Percentiles rank a stretch among this genome's conserved stretches.
Evolutionary conservation across 2,113 vertebrate species (phyloP).

Genomic region (Pseudopipra pipra): DNA sequence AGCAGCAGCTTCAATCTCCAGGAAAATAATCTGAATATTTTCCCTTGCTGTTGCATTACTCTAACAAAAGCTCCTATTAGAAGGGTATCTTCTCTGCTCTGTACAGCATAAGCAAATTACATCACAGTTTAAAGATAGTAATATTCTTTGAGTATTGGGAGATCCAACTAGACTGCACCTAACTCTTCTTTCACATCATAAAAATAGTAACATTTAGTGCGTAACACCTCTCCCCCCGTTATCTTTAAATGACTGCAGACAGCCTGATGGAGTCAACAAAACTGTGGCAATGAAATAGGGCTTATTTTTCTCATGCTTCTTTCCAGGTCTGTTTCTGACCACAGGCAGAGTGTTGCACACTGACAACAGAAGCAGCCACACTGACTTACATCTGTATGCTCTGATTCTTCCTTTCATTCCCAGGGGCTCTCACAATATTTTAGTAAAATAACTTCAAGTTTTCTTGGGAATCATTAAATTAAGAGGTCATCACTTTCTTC

Average conservation of each 20-base stretch:
- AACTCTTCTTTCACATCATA: background rate
- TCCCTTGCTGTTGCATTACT: background rate
- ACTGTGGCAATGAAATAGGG: background rate
- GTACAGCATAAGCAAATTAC: background rate
- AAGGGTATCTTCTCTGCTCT: constrained; percentile 1
- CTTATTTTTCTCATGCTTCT: background rate
- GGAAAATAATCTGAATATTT: constrained; percentile 50
- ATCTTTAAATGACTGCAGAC: background rate
- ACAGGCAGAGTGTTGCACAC: background rate
- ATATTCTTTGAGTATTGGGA: background rate
- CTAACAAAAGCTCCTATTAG: background rate
- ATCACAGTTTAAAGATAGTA: background rate
- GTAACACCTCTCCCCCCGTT: background rate
- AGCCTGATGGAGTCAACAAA: background rate
- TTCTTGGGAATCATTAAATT: background rate
- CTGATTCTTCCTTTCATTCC: background rate
- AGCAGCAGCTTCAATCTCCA: constrained; percentile 34
- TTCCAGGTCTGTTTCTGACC: background rate
- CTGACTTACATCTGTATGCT: background rate
- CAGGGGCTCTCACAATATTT: background rate
- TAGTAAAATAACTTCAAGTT: background rate
- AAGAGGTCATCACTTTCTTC: background rate
- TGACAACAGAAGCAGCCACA: background rate
- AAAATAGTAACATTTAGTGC: background rate
- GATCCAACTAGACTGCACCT: background rate